These are phyloP conservation scores for Cryptus viduatorius DNA, from an alignment of 2,888 invertebrate species.

Conservation along the genomic window DNA sequence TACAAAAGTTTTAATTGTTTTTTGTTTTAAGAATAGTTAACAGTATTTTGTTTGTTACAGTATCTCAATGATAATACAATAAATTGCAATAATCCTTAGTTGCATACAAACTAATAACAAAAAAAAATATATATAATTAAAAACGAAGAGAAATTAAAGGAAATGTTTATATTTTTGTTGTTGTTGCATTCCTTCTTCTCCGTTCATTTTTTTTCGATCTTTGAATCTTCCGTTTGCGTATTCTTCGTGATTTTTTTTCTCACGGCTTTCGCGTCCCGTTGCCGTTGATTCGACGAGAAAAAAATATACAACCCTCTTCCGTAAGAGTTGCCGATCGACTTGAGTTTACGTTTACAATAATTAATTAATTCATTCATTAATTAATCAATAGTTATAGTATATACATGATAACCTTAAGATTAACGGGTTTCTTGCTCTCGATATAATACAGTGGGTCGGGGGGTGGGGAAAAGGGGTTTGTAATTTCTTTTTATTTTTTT, in stretches of 20 bases:
- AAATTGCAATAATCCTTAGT: conserved; percentile 82
- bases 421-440: conserved; percentile 77
- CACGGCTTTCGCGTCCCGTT: conserved; percentile 8
- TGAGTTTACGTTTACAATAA: conserved; percentile 80
- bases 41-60: conserved; percentile 84
- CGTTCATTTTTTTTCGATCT: conserved; percentile 31
- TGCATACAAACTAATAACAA: conserved; percentile 83
- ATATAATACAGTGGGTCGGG: conserved; percentile 80
- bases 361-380: conserved; percentile 47
- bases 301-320: conserved; percentile 25
- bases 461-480: conserved; percentile 20
- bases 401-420: conserved; percentile 82
- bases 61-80: conserved; percentile 82
- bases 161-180: conserved; percentile 42
- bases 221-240: neutral
- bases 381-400: conserved; percentile 71
- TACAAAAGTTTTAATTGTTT: conserved; percentile 84
- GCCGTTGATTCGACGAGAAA: conserved; percentile 13
- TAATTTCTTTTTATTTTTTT: conserved; percentile 37
- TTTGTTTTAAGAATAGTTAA: conserved; percentile 83
- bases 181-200: conserved; percentile 10
- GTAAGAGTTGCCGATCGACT: conserved; percentile 76
- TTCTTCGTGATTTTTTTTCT: neutral
- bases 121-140: conserved; percentile 65
- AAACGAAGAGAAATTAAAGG: conserved; percentile 55